Evolutionary conservation across 2,888 invertebrate genomes (phyloP).

Genomic region (Cheilosia urbana): DNA sequence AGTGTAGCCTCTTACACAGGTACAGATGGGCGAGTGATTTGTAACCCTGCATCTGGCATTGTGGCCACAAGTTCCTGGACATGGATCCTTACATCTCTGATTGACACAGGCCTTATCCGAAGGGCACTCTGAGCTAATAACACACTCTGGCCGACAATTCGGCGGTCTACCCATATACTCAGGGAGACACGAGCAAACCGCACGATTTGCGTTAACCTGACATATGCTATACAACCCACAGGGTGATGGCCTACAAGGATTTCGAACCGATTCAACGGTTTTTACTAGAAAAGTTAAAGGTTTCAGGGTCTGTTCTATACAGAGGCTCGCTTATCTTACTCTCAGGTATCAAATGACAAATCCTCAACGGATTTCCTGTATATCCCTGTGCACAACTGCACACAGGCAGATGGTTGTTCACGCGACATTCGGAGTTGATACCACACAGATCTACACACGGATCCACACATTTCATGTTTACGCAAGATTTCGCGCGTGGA

Average conservation of each 20-base stretch:
- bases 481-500: constrained; percentile 89
- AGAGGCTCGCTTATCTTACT: constrained; percentile 78
- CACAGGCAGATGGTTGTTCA: constrained; percentile 92
- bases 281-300: constrained; percentile 40
- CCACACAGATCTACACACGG: constrained; percentile 94
- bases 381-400: constrained; percentile 90
- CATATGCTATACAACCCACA: constrained; percentile 85
- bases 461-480: constrained; percentile 92
- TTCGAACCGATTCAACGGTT: constrained; percentile 66
- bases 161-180: constrained; percentile 90
- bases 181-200: constrained; percentile 89
- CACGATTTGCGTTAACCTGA: constrained; percentile 86
- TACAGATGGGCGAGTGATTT: constrained; percentile 91
- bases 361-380: constrained; percentile 91
- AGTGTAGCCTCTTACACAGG: constrained; percentile 87
- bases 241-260: constrained; percentile 84
- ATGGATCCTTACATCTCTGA: constrained; percentile 90
- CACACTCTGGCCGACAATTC: constrained; percentile 90
- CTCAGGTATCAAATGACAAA: constrained; percentile 87
- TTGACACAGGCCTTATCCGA: constrained; percentile 89
- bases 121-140: constrained; percentile 90
- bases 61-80: constrained; percentile 89
- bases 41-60: constrained; percentile 89
- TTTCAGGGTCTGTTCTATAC: background rate
- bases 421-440: constrained; percentile 92